A percentile compares a stretch with the other conserved stretches of the same genome.
phyloP scores from a whole-genome alignment of 1,140 invertebrate genomes.

The Bombyx mori region DNA sequence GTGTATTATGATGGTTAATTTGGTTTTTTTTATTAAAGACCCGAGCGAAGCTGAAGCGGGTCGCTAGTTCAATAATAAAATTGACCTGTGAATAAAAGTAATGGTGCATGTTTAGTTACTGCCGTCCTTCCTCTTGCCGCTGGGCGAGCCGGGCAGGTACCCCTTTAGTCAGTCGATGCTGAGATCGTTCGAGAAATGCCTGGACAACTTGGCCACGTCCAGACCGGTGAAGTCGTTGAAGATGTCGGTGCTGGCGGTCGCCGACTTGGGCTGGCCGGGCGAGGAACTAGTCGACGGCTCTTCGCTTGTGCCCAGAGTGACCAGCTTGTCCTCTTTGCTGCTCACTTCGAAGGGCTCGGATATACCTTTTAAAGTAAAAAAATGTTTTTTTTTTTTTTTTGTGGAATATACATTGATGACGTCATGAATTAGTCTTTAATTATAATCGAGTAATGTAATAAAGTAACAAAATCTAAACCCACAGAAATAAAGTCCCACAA shows the following conservation, averaged over 20 bases:
- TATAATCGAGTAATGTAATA: too few species aligned
- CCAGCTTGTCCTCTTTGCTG: slow-evolving; percentile 49
- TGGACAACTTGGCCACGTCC: slow-evolving; percentile 56
- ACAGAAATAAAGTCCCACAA: too few species aligned
- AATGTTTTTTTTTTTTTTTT: too few species aligned
- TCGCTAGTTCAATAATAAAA: not conserved
- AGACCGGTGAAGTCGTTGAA: slow-evolving; percentile 61
- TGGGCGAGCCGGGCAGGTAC: slow-evolving; percentile 60
- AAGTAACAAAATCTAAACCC: too few species aligned
- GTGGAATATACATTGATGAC: too few species aligned
- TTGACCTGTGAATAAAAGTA: not conserved
- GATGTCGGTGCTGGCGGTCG: slow-evolving; percentile 43
- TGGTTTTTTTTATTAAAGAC: too few species aligned
- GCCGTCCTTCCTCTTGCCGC: slow-evolving; percentile 17
- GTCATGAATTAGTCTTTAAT: too few species aligned
- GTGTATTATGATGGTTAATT: too few species aligned
- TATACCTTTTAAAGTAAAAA: slow-evolving; percentile 42
- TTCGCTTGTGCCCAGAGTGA: slow-evolving; percentile 31
- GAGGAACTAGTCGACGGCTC: slow-evolving; percentile 34
- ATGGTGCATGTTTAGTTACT: not conserved
- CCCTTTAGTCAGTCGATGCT: slow-evolving; percentile 69
- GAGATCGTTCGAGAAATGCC: slow-evolving; percentile 64
- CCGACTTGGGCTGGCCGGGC: slow-evolving; percentile 24
- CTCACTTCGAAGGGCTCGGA: slow-evolving; percentile 66
- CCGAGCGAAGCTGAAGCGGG: too few species aligned